phyloP scores from a whole-genome alignment of 64 coral and sea anemone species.

The Platygyra sinensis region DNA sequence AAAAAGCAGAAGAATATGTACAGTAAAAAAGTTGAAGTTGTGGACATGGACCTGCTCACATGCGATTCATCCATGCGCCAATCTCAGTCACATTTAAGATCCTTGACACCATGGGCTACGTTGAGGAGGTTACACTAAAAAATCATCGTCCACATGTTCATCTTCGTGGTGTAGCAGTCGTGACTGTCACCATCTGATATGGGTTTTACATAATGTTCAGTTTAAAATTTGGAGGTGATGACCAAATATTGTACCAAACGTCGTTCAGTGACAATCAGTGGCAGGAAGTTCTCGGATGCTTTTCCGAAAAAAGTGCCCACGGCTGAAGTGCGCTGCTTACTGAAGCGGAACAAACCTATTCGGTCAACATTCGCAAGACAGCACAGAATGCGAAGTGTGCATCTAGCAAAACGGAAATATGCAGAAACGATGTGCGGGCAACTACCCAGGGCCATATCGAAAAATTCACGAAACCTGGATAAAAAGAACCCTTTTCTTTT shows the following conservation, averaged over 20 bases:
- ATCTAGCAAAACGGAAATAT: not conserved
- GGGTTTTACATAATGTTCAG: constrained; percentile 14
- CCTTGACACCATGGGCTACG: constrained; percentile 6
- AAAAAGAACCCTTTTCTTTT: too few relatives aligned
- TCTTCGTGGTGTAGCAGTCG: too few relatives aligned
- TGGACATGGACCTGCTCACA: not conserved
- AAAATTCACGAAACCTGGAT: too few relatives aligned
- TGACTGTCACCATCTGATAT: too few relatives aligned
- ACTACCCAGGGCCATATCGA: too few relatives aligned
- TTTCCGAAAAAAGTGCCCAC: constrained; percentile 4
- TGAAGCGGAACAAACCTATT: constrained; percentile 20
- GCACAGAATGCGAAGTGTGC: constrained; percentile 8
- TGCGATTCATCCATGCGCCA: not conserved
- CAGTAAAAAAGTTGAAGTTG: constrained; percentile 10
- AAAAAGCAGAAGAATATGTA: constrained; percentile 2
- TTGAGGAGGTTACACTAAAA: too few relatives aligned
- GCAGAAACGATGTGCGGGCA: constrained; percentile 4
- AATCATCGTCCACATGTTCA: too few relatives aligned
- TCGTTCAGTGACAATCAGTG: constrained; percentile 12
- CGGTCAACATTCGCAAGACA: not conserved
- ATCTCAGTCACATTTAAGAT: constrained; percentile 4
- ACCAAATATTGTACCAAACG: not conserved
- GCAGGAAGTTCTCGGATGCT: not conserved
- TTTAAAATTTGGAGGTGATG: constrained; percentile 2
- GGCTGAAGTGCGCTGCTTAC: not conserved